phyloP scores from a whole-genome alignment of 2,797 vertebrate species.

The Betta splendens region DNA sequence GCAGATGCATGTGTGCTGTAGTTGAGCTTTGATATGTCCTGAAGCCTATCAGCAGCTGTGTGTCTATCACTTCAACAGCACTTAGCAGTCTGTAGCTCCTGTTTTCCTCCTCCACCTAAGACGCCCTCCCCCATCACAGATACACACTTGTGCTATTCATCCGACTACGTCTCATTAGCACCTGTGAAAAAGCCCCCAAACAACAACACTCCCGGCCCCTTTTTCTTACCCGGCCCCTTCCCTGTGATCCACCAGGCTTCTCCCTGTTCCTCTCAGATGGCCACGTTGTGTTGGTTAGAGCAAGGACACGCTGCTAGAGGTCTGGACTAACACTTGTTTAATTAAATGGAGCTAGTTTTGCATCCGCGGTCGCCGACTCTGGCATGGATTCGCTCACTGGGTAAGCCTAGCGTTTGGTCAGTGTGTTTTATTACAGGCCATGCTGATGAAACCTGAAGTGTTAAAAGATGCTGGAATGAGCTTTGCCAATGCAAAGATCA shows the following conservation, averaged over 20 bases:
- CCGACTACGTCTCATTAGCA: slow-evolving; percentile 66
- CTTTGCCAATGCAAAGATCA: neutral
- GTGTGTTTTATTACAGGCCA: slow-evolving; percentile 5
- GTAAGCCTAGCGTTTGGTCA: slow-evolving; percentile 51
- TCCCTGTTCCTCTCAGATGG: slow-evolving; percentile 35
- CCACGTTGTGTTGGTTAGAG: slow-evolving; percentile 38
- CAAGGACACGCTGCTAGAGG: slow-evolving; percentile 12
- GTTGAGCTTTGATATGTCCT: neutral
- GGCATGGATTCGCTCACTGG: slow-evolving; percentile 73
- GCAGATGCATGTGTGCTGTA: too few relatives aligned
- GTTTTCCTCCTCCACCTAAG: neutral
- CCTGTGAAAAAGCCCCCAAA: slow-evolving; percentile 59
- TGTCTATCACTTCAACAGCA: slow-evolving; percentile 33
- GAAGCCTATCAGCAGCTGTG: slow-evolving; percentile 5
- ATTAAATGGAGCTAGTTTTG: slow-evolving; percentile 68
- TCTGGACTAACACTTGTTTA: neutral
- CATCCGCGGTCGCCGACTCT: slow-evolving; percentile 70
- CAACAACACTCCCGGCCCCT: slow-evolving; percentile 39
- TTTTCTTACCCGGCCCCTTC: slow-evolving; percentile 53
- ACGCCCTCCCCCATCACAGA: slow-evolving; percentile 42
- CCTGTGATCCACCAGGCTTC: slow-evolving; percentile 16
- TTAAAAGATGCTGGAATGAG: too few relatives aligned
- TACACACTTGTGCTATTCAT: slow-evolving; percentile 11
- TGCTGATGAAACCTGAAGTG: too few relatives aligned
- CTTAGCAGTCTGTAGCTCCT: slow-evolving; percentile 40